Percentiles rank a stretch among this genome's conserved stretches.
phyloP scores from a whole-genome alignment of 2,797 vertebrate genomes.

The Mormyrops attenuatus region DNA sequence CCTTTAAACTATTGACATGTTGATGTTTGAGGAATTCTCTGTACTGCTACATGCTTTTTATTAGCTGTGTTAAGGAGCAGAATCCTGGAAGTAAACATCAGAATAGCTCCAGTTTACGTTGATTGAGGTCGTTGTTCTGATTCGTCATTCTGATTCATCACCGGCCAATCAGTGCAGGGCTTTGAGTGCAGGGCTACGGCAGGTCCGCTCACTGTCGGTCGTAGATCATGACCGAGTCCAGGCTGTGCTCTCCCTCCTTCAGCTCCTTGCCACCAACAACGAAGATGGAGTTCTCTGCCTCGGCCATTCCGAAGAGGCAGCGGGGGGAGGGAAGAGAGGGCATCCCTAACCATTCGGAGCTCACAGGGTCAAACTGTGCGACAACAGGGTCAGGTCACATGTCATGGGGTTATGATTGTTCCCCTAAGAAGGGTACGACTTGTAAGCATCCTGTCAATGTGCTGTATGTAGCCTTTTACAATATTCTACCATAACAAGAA shows the following conservation, averaged over 20 bases:
- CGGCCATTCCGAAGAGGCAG: conserved; percentile 87
- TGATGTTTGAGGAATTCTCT: not conserved
- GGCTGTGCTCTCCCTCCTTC: conserved; percentile 83
- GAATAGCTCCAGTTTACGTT: conserved; percentile 72
- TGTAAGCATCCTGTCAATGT: not conserved
- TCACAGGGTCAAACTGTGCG: conserved; percentile 84
- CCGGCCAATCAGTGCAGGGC: not conserved
- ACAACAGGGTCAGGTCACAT: not conserved
- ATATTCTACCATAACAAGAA: not conserved
- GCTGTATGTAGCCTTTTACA: not conserved
- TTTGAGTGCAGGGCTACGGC: not conserved
- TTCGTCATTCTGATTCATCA: not conserved
- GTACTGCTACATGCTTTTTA: not conserved
- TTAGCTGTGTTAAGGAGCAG: not conserved
- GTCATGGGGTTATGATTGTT: not conserved
- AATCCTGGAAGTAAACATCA: not conserved
- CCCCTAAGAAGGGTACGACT: not conserved
- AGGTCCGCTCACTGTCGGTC: conserved; percentile 79
- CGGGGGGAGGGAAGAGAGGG: conserved; percentile 85
- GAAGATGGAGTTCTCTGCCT: conserved; percentile 87
- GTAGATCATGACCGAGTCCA: conserved; percentile 91
- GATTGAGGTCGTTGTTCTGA: not conserved
- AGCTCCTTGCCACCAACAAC: conserved; percentile 89
- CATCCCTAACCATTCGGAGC: conserved; percentile 94
- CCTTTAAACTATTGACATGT: not conserved